Evolutionary conservation across 2,888 invertebrate species (phyloP), one percentile per base, ranked within the genome.

Genomic region (Neria commutata): DNA sequence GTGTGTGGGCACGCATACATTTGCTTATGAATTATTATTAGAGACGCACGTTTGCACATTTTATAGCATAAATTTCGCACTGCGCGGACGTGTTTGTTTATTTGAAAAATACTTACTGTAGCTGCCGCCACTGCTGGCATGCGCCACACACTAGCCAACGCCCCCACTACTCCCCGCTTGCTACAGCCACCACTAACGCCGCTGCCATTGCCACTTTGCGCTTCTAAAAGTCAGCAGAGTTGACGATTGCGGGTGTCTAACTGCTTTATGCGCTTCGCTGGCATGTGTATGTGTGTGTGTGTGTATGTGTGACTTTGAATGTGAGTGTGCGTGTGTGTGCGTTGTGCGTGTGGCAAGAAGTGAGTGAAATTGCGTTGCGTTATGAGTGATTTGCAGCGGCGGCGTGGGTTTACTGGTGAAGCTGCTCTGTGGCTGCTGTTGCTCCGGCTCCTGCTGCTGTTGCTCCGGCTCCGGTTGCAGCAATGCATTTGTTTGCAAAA

Each of bases 11-110:
- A 37, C 4, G 14, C n/a, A 37, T 64, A 57, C 68, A 70, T 72
- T 70, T 70, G 73, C 72, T 72, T 73, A 72, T 72, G 74, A 74
- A 72, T 72, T 72, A 72, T 74, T 72, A 73, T 74, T 68, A 72
- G 69, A 62, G 64, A 68, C 65, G 68, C 64, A 73, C 74, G 68
- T 68, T 73, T 71, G 65, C 49, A 74, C 74, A 74, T 74, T 72
- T 71, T 70, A 73, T 71, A 74, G 72, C 71, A 69, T 65, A 64
- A 73, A 70, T 66, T 73, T 72, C 64, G 73, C 8, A 14, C n/a
- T 37, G 37, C 37, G 42, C 42, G 42, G 17, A 42, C 42, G 42
- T 42, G 42, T 42, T 6, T 14, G 19, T 42, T 42, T 42, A 42
- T 42, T 19, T 42, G 37, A 8, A 37, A 37, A 37, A 37, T 37